Percentiles rank a stretch among this genome's conserved stretches.
Conservation (phyloP, 1,140 invertebrate species). For the Sycophaga agraensis region DNA sequence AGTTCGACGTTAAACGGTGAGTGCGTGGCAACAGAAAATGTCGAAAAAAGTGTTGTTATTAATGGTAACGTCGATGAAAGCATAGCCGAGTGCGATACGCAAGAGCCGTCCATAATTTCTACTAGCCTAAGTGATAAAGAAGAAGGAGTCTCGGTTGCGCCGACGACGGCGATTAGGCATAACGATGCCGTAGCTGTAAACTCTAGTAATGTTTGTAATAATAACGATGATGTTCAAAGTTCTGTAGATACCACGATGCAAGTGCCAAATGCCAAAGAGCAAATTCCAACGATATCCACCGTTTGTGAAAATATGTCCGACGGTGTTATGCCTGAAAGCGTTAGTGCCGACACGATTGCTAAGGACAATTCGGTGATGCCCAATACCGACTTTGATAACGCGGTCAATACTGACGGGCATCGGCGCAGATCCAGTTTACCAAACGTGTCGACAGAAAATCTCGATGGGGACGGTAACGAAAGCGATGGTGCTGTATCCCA, state of each 20-base stretch:
- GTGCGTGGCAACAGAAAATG: constrained; percentile 35
- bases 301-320: constrained; percentile 65
- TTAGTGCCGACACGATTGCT: constrained; percentile 50
- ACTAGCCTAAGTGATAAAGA: constrained; percentile 58
- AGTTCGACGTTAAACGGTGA: constrained; percentile 42
- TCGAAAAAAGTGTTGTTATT: constrained; percentile 52
- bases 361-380: constrained; percentile 43
- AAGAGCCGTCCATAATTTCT: constrained; percentile 64
- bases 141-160: neutral
- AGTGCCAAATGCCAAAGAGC: constrained; percentile 63
- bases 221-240: constrained; percentile 55
- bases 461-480: constrained; percentile 40
- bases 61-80: constrained; percentile 44
- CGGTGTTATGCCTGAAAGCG: constrained; percentile 57
- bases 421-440: constrained; percentile 66
- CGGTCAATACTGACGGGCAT: constrained; percentile 51
- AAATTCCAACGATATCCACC: constrained; percentile 72
- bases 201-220: constrained; percentile 54
- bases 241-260: constrained; percentile 57
- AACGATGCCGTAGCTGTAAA: constrained; percentile 50
- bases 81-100: constrained; percentile 48
- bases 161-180: constrained; percentile 34
- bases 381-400: constrained; percentile 43
- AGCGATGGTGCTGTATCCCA: constrained; percentile 49
- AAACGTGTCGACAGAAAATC: constrained; percentile 61